Evolutionary conservation across 2,888 invertebrate species (phyloP), one percentile per base, ranked within the genome.

Genomic region (Archips xylosteana): DNA sequence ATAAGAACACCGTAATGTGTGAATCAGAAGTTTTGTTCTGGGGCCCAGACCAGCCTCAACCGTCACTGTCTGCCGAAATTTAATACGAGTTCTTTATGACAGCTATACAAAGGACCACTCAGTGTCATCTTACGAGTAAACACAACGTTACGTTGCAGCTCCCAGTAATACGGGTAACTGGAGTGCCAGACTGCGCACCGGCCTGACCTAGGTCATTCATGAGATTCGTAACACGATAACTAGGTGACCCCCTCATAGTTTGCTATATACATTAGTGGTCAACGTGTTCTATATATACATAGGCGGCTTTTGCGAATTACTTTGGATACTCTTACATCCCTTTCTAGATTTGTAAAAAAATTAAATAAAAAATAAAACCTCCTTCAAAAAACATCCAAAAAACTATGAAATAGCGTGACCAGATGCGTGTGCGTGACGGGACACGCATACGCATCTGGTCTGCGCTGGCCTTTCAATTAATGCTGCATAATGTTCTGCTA

Each of bases 131-230:
- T 74, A 36, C 69, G 51, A 59, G 51, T 70, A 68, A 72, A 69
- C 49, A 63, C 54, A 1, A 54, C 45, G 59, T 69, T 69, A 69
- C 64, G 69, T 60, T 49, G 47, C 49, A 9, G 12, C 57, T 42
- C 54, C 39, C 57, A 32, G 57, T 57, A 15, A 65, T 60, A 68
- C 59, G 59, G 59, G 65, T 74, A 70, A 70, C 74, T 70, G 60
- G 65, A 68, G 74, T 74, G 74, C 65, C 69, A 65, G 70, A 54
- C 74, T 65, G 74, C 64, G 64, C 65, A 65, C 70, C 59, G 70
- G 65, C 47, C 62, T 74, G 74, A 64, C 74, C 74, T 65, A 70
- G 74, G 70, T 74, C 74, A 64, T 60, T 70, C 74, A 64, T 60
- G 63, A 66, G 71, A 32, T 32, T 61, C 66, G 60, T 65, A 67